Base-by-base conservation (phyloP, 2,888 invertebrate species). In the Argyresthia albistria region DNA sequence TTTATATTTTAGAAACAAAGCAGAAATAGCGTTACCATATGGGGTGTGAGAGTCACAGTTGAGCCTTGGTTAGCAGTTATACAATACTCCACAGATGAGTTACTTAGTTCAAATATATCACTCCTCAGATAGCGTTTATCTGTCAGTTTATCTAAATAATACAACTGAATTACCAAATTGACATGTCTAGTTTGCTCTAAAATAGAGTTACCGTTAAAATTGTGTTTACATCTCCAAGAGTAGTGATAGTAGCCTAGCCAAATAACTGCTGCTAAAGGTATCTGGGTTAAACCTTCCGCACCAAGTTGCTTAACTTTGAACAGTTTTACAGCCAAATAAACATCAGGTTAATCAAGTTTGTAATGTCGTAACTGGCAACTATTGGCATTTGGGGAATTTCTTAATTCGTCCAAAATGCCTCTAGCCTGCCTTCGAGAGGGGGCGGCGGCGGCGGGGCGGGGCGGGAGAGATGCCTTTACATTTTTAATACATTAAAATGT, bases 131-230 rank as follows among this genome's bases (percentile, higher is more conserved):
- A n/a, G n/a, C n/a, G n/a, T n/a, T n/a, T n/a, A n/a, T n/a, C n/a
- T n/a, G n/a, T n/a, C n/a, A n/a, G n/a, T n/a, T n/a, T n/a, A n/a
- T n/a, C n/a, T n/a, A n/a, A n/a, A n/a, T n/a, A n/a, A n/a, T n/a
- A n/a, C n/a, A n/a, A n/a, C n/a, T n/a, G n/a, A n/a, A n/a, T n/a
- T n/a, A n/a, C n/a, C n/a, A n/a, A n/a, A n/a, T n/a, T n/a, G n/a
- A n/a, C n/a, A n/a, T n/a, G n/a, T n/a, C n/a, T n/a, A 25, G 6
- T 25, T 25, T 42, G 42, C 4, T 42, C 11, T 42, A 42, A 25
- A 42, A 42, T 42, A 42, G 42, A 42, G 15, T 51, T 25, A 56
- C 43, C 46, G 53, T 54, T 35, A 47, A 51, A 54, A 48, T 39
- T 15, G 43, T 43, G 53, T 46, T 53, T 25, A 48, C 48, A 48